These are phyloP conservation scores for Diarsia rubi DNA, from an alignment of 2,888 invertebrate species.

Conservation along the genomic window DNA sequence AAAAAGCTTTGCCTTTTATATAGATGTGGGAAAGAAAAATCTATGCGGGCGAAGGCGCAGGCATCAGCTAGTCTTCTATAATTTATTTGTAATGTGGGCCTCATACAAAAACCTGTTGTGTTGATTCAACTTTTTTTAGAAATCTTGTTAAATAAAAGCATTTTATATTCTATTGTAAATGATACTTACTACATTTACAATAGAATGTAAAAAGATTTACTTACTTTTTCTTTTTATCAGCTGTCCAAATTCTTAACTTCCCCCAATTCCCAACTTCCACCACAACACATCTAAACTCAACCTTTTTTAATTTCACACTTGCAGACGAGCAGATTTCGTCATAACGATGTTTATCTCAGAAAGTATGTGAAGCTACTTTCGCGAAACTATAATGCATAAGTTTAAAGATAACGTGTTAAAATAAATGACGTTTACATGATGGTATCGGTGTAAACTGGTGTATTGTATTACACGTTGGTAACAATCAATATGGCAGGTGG, in stretches of 20 bases:
- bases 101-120: not conserved
- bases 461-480: slow-evolving; percentile 58
- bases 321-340: slow-evolving; percentile 65
- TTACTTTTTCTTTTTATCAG: too few relatives aligned
- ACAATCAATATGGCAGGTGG: slow-evolving; percentile 53
- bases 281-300: slow-evolving; percentile 51
- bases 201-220: too few relatives aligned
- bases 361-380: slow-evolving; percentile 58
- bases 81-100: not conserved
- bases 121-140: not conserved
- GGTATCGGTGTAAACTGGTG: slow-evolving; percentile 55
- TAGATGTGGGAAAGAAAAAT: too few relatives aligned
- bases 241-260: not conserved
- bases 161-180: too few relatives aligned
- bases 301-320: slow-evolving; percentile 59
- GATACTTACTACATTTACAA: too few relatives aligned
- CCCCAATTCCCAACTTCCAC: slow-evolving; percentile 13
- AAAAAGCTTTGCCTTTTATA: too few relatives aligned
- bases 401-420: slow-evolving; percentile 62
- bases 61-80: not conserved
- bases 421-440: slow-evolving; percentile 54
- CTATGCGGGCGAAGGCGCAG: too few relatives aligned
- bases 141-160: too few relatives aligned
- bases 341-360: slow-evolving; percentile 64
- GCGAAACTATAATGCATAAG: slow-evolving; percentile 63